Evolutionary conservation across 2,888 invertebrate genomes (phyloP), one percentile per base, ranked within the genome.

Genomic region (Orchesella flavescens): DNA sequence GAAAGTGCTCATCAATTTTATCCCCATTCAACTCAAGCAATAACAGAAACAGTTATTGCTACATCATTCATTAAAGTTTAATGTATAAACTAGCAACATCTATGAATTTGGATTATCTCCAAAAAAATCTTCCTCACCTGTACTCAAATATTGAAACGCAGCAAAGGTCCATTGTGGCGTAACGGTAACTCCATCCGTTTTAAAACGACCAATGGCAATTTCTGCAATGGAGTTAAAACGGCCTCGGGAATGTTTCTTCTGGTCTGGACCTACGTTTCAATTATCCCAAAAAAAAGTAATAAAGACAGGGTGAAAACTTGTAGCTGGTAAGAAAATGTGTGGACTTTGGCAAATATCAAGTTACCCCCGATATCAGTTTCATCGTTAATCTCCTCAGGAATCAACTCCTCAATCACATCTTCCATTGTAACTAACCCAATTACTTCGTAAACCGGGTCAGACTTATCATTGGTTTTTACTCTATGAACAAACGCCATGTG

Each of bases 401-500:
- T 97, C 89, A 99, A 93, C 91, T 98, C 98, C 89, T 99, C 99
- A 87, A 99, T 98, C 78, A 99, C 97, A 91, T 99, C 98, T 90
- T 99, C 99, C 61, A 99, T 91, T 0, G 99, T 99, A 17, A 99
- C 95, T 75, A 99, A 92, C 0, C 99, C 99, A 71, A 96, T 93
- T 3, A 96, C 95, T 91, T 97, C 97, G 90, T 97, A 97, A 90
- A 95, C 95, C 0, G 97, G 97, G 91, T 98, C 97, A 88, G 97
- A 96, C 0, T 96, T 97, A 89, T 97, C 97, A 61, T 77, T 80
- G 89, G 93, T 95, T 90, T 96, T 96, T 49, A 98, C 96, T 76
- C 95, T 93, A 89, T 97, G 97, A 0, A 99, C 97, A 90, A 99
- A 97, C 3, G 98, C 98, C 96, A 98, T 97, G 90, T 97, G 97